Percentiles rank a stretch among this genome's conserved stretches.
phyloP scores from a whole-genome alignment of 2,888 invertebrate species.

The Hydrotaea cyrtoneurina region DNA sequence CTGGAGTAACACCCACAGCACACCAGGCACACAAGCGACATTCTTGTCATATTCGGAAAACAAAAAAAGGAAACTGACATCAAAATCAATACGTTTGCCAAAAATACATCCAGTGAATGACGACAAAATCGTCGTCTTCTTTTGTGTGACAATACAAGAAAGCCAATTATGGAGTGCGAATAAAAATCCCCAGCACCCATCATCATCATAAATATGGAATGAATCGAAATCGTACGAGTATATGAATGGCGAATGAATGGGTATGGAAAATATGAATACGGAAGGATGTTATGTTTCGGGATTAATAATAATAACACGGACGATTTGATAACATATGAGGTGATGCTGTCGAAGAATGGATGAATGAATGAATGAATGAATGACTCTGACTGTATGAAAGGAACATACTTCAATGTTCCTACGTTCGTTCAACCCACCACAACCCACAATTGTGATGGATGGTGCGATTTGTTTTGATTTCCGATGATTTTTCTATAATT shows the following conservation, averaged over 20 bases:
- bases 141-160: conserved; percentile 48
- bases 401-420: not conserved
- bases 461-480: conserved; percentile 70
- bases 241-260: conserved; percentile 1
- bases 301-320: conserved; percentile 54
- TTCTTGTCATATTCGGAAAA: conserved; percentile 55
- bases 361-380: conserved; percentile 17
- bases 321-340: conserved; percentile 64
- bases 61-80: conserved; percentile 4
- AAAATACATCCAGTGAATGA: conserved; percentile 1
- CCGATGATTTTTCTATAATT: conserved; percentile 73
- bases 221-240: not conserved
- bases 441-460: conserved; percentile 53
- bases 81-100: conserved; percentile 14
- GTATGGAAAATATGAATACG: conserved; percentile 8
- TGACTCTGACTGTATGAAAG: not conserved
- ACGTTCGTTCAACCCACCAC: conserved; percentile 25
- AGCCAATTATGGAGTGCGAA: conserved; percentile 62
- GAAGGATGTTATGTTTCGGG: conserved; percentile 1
- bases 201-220: conserved; percentile 29
- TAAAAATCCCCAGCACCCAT: not conserved
- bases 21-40: not conserved
- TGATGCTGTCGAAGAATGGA: conserved; percentile 34
- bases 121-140: not conserved
- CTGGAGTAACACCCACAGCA: conserved; percentile 30